A percentile compares a stretch with the other conserved stretches of the same genome.
These are phyloP conservation scores for Torymus texanus DNA, from an alignment of 2,888 invertebrate genomes.

Conservation along the genomic window DNA sequence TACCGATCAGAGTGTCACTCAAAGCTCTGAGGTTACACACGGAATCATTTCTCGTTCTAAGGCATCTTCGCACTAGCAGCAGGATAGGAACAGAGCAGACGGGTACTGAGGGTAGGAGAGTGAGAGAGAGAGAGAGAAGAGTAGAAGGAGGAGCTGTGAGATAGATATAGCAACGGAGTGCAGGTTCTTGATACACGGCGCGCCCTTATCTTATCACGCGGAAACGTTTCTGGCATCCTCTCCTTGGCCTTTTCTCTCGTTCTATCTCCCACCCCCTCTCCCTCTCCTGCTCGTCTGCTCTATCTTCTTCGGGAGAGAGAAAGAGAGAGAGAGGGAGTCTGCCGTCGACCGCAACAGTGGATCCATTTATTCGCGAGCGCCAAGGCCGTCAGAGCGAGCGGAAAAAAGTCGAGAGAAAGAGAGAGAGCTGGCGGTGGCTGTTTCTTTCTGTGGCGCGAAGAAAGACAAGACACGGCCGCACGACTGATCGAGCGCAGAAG, in stretches of 20 bases:
- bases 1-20: neutral
- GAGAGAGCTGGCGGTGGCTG: neutral
- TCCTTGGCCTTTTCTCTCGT: constrained; percentile 32
- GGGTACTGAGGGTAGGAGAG: too few relatives aligned
- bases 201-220: constrained; percentile 71
- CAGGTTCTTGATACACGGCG: constrained; percentile 61
- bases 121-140: neutral
- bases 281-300: neutral
- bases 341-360: constrained; percentile 63
- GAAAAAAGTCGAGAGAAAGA: constrained; percentile 5
- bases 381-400: constrained; percentile 64
- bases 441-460: too few relatives aligned
- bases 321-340: constrained; percentile 31
- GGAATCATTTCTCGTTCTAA: constrained; percentile 26
- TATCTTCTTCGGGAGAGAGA: constrained; percentile 36
- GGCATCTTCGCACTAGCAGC: neutral
- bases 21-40: neutral
- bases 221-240: constrained; percentile 66
- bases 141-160: neutral
- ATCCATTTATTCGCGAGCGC: constrained; percentile 73
- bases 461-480: too few relatives aligned
- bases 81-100: constrained; percentile 13
- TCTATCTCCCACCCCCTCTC: constrained; percentile 25
- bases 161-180: constrained; percentile 46
- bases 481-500: neutral